Base-by-base conservation (phyloP, 1,140 invertebrate genomes). In the Drosophila paulistorum region DNA sequence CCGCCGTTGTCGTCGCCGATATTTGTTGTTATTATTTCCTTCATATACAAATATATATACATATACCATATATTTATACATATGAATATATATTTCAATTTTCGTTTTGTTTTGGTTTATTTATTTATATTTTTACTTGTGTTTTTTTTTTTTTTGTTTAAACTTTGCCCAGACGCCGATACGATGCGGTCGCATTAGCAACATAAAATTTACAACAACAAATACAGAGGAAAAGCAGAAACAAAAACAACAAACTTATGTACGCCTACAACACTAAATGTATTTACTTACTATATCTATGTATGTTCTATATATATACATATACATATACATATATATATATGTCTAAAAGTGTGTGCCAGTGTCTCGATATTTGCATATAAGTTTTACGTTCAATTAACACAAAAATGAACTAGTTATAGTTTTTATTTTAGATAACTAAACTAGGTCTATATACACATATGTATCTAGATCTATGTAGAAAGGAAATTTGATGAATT, bases 1-100 rank as follows among this genome's bases (percentile, higher is more conserved):
- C 9, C n/a, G 60, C 65, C 66, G 48, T 35, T 4, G 60, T 23
- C 9, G 61, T 66, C 65, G 45, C 69, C 61, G 68, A 71, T 60
- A 65, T 72, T 80, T 74, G 75, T 67, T 77, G 74, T 69, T 77
- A 74, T 60, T 71, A 58, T 54, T 39, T 41, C 51, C 42, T 48
- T 58, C 20, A 39, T 13, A 39, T 39, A 39, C 37, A 39, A 9
- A 37, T 37, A 37, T 37, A 37, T 37, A 37, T 37, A 10, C 37
- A 11, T 39, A 39, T 39, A 39, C 3, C 10, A 39, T 39, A n/a
- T 39, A 39, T 11, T 4, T 2, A 39, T 39, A 13, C 10, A 35
- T 37, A 0, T 39, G 37, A 11, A 39, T 39, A 39, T 39, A 13
- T 13, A 39, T 39, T 39, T 39, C 39, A 6, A 20, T 48, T 48